These are phyloP conservation scores for Hapalemur alaotrensis DNA, from an alignment of 2,797 vertebrate genomes.

Conservation along the genomic window DNA sequence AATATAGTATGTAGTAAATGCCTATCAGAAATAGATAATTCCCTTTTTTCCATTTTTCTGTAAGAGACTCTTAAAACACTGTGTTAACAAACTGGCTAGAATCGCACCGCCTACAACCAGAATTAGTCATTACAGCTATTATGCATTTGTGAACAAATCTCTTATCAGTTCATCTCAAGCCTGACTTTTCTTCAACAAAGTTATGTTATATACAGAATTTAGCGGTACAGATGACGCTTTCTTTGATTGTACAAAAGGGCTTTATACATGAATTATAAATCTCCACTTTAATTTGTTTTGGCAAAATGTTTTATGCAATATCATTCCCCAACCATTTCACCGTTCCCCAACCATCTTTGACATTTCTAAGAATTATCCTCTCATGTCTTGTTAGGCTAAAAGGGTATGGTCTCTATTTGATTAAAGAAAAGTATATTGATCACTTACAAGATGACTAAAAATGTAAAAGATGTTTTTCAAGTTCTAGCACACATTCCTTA, in stretches of 20 bases:
- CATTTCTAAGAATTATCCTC: not conserved
- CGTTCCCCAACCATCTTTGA: not conserved
- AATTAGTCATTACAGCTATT: slow-evolving; percentile 26
- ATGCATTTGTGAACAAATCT: slow-evolving; percentile 54
- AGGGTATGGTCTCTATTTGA: not conserved
- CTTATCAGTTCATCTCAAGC: slow-evolving; percentile 50
- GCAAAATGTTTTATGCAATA: slow-evolving; percentile 45
- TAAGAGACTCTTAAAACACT: not conserved
- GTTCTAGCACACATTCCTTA: not conserved
- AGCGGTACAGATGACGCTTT: not conserved
- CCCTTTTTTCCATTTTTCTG: slow-evolving; percentile 14
- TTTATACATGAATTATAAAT: slow-evolving; percentile 43
- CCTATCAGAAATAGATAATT: not conserved
- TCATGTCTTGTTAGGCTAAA: not conserved
- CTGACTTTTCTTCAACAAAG: slow-evolving; percentile 55
- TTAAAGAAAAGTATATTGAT: not conserved
- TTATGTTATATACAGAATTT: slow-evolving; percentile 60
- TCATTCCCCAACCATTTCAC: not conserved
- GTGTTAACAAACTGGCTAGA: slow-evolving; percentile 45
- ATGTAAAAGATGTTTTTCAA: not conserved
- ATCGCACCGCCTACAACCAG: slow-evolving; percentile 11
- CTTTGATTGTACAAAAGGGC: slow-evolving; percentile 71
- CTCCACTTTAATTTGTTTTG: slow-evolving; percentile 45
- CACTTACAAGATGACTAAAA: not conserved
- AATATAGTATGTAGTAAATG: not conserved